A percentile compares a stretch with the other conserved stretches of the same genome.
These are phyloP conservation scores for Terebella lapidaria DNA, from an alignment of 2,888 invertebrate species.

Conservation along the genomic window DNA sequence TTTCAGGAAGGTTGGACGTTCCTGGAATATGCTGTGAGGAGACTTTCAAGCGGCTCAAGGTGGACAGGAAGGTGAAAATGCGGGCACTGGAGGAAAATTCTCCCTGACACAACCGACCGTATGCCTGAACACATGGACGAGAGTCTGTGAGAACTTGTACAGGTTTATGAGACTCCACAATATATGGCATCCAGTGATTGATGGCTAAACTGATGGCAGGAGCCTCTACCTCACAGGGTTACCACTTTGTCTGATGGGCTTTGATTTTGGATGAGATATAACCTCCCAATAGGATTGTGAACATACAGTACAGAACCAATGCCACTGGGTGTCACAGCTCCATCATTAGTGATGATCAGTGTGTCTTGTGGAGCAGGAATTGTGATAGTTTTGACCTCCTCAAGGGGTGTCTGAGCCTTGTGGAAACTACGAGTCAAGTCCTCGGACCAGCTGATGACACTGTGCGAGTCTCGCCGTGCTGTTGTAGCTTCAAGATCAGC, in stretches of 20 bases:
- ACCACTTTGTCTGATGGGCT: conserved; percentile 23
- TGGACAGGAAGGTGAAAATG: conserved; percentile 23
- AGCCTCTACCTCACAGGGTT: conserved; percentile 31
- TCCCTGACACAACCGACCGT: conserved; percentile 24
- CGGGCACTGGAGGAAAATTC: conserved; percentile 26
- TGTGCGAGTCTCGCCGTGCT: background rate
- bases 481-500: background rate
- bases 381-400: background rate
- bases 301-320: conserved; percentile 27
- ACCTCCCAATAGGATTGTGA: conserved; percentile 17
- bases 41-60: conserved; percentile 19
- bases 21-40: conserved; percentile 6
- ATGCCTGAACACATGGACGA: conserved; percentile 27
- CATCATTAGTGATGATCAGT: background rate
- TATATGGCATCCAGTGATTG: conserved; percentile 29
- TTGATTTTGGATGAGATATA: conserved; percentile 27
- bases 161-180: background rate
- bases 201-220: conserved; percentile 22
- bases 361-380: background rate
- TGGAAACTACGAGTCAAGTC: background rate
- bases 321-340: background rate
- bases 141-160: conserved; percentile 24
- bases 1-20: background rate
- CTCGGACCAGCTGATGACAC: background rate
- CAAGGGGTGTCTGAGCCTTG: background rate